Base-by-base conservation (phyloP, 92 coral and sea anemone species). In the Epizoanthus illoricatus region DNA sequence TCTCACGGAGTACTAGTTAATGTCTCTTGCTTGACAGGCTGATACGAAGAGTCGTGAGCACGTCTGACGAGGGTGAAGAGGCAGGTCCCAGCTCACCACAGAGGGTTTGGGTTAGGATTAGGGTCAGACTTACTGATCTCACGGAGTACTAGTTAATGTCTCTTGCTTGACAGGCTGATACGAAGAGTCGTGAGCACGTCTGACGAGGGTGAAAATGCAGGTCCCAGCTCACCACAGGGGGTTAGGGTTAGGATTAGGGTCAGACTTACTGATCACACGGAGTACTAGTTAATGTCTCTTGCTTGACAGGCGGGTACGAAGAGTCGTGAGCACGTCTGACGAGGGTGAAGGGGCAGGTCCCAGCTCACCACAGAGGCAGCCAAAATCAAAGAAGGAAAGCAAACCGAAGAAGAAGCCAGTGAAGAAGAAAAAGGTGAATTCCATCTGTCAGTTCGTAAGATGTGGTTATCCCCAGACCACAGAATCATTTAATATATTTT, bases 311-410 rank as follows among this genome's bases (percentile, higher is more conserved):
- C 88, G 99, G 43, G 97, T 97, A 0, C 92, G 97, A 71, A 91
- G 99, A 24, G 87, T 97, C 17, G 76, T 90, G 73, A 97, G 99
- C 62, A 88, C 99, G 16, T 94, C 98, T 6, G 99, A 97, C 41
- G 99, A 97, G 45, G 82, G 82, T 1, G 98, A 97, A 73, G 92
- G 89, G 5, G 80, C 93, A 8, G 90, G 90, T 19, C 90, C 99
- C 59, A 94, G 91, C 80, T 94, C 98, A 23, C 97, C 97, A 20
- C 92, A 91, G 76, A 90, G 84, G 19, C 81, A 74, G 75, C 84
- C 75, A 83, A 69, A 18, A 91, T 90, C 84, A 91, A 94, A 85
- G 94, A 97, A 88, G 85, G 89, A 67, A 92, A 97, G 87, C 90
- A 90, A 73, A 80, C 67, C 85, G 71, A 87, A 87, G 81, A 87